Evolutionary conservation across 2,797 vertebrate genomes (phyloP).

Genomic region (Platyrinchus mystaceus): DNA sequence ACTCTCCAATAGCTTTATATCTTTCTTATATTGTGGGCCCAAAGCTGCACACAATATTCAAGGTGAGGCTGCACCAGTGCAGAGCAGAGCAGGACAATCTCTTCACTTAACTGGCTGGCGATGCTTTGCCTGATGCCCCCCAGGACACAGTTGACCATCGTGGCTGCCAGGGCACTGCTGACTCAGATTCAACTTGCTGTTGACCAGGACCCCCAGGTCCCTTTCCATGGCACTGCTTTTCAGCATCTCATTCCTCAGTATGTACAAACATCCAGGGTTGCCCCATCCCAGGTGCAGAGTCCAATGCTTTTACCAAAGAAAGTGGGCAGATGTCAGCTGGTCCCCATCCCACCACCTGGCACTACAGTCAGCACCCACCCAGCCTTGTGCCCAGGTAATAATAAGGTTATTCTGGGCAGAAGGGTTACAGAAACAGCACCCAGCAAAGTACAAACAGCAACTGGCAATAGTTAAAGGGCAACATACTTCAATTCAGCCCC

Average conservation of each 20-base stretch:
- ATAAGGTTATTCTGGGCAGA: not conserved
- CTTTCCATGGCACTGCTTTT: not conserved
- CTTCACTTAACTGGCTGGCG: fast-evolving
- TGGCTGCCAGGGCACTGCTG: not conserved
- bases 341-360: too few species aligned
- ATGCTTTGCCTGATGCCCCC: not conserved
- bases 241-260: not conserved
- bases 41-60: not conserved
- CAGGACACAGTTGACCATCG: not conserved
- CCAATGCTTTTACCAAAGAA: not conserved
- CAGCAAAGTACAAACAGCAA: not conserved
- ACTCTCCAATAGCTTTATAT: not conserved
- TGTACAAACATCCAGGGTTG: not conserved
- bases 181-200: not conserved
- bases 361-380: fast-evolving
- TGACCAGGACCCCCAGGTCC: not conserved
- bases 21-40: not conserved
- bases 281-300: not conserved
- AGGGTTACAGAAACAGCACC: fast-evolving
- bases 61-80: not conserved
- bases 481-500: not conserved
- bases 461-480: fast-evolving
- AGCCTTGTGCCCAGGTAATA: not conserved
- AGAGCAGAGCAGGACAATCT: not conserved
- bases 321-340: not conserved